These are phyloP conservation scores for Taxidea taxus DNA, from an alignment of 2,113 vertebrate genomes.

Conservation along the genomic window DNA sequence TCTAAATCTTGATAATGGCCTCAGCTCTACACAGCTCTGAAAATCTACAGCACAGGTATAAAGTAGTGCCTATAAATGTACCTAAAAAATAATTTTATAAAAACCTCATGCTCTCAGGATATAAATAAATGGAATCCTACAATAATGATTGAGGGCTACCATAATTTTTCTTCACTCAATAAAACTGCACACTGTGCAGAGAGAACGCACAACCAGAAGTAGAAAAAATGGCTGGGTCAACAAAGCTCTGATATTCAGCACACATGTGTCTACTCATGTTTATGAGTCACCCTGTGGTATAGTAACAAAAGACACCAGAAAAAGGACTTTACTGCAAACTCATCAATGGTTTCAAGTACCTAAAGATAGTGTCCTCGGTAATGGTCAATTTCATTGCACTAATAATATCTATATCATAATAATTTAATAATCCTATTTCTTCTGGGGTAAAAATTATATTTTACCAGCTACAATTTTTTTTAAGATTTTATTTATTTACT, in stretches of 20 bases:
- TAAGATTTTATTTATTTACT: too few relatives aligned
- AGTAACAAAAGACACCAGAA: slow-evolving; percentile 53
- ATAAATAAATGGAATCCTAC: slow-evolving; percentile 54
- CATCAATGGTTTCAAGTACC: slow-evolving; percentile 36
- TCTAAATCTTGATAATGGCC: slow-evolving; percentile 38
- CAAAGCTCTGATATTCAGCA: slow-evolving; percentile 54
- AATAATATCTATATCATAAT: not conserved
- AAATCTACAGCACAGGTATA: not conserved
- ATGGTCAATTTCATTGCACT: slow-evolving; percentile 50
- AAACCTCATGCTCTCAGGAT: not conserved
- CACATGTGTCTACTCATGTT: slow-evolving; percentile 34
- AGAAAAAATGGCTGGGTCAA: slow-evolving; percentile 44
- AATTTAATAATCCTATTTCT: not conserved
- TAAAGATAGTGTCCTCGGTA: not conserved
- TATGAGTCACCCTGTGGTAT: not conserved
- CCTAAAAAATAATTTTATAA: not conserved
- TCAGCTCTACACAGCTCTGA: not conserved
- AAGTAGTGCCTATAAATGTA: slow-evolving; percentile 28
- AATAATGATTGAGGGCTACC: slow-evolving; percentile 37
- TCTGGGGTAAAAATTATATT: not conserved
- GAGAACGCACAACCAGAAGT: slow-evolving; percentile 51
- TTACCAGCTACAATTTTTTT: not conserved
- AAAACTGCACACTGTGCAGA: slow-evolving; percentile 44
- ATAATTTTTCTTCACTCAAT: slow-evolving; percentile 54
- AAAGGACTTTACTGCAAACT: slow-evolving; percentile 38